phyloP scores from a whole-genome alignment of 2,888 invertebrate species.

The Chrysomela aeneicollis region DNA sequence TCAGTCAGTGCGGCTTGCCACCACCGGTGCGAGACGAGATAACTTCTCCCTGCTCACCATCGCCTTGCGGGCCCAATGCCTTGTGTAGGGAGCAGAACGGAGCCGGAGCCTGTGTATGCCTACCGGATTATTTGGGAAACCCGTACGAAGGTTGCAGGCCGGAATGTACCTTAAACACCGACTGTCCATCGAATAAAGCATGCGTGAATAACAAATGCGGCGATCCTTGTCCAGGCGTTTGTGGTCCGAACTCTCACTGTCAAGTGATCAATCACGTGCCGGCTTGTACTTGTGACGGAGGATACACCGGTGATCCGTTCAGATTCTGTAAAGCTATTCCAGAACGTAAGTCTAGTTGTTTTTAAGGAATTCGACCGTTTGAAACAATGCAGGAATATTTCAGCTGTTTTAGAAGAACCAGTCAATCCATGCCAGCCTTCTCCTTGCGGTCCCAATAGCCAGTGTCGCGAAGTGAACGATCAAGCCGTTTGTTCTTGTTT shows the following conservation, averaged over 20 bases:
- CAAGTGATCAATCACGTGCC: slow-evolving; percentile 78
- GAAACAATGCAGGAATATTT: not conserved
- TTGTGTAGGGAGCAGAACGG: slow-evolving; percentile 69
- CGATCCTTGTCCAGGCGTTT: slow-evolving; percentile 82
- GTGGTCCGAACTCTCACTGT: slow-evolving; percentile 78
- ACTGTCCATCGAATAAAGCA: slow-evolving; percentile 75
- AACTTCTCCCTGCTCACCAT: slow-evolving; percentile 68
- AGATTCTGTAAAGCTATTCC: slow-evolving; percentile 52
- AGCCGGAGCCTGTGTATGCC: slow-evolving; percentile 74
- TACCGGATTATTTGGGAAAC: slow-evolving; percentile 76
- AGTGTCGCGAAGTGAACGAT: slow-evolving; percentile 65
- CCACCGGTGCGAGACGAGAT: slow-evolving; percentile 46
- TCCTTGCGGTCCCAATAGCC: slow-evolving; percentile 82
- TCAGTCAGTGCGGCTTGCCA: slow-evolving; percentile 64
- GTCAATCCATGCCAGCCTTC: slow-evolving; percentile 73
- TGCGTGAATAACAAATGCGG: slow-evolving; percentile 78
- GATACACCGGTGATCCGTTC: slow-evolving; percentile 71
- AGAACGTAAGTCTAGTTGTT: slow-evolving; percentile 54
- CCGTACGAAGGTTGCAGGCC: slow-evolving; percentile 81
- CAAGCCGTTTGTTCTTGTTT: slow-evolving; percentile 79
- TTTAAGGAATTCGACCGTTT: not conserved
- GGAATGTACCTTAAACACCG: slow-evolving; percentile 76
- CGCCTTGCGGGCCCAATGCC: slow-evolving; percentile 77
- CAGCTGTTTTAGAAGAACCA: slow-evolving; percentile 34
- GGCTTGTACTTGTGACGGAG: slow-evolving; percentile 70